Evolutionary conservation across 2,797 vertebrate species (phyloP).

Genomic region (Falco concolor): DNA sequence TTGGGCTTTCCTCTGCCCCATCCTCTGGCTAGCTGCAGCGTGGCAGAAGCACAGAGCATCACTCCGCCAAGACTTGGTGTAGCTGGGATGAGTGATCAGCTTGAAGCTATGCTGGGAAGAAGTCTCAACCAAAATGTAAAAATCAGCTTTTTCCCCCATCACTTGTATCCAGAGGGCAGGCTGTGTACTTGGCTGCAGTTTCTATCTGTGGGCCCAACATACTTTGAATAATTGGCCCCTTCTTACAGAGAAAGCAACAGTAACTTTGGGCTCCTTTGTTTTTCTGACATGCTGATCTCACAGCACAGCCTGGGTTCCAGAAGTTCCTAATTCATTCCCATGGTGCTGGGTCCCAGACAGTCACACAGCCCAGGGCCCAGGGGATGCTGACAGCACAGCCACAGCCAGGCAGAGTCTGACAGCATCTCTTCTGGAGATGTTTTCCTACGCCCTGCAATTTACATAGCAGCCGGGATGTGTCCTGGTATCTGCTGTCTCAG

Average conservation of each 20-base stretch:
- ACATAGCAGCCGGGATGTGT: neutral
- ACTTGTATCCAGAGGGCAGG: neutral
- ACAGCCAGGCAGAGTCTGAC: accelerated
- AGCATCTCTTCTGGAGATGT: neutral
- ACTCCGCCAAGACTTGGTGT: accelerated
- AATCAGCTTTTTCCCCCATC: neutral
- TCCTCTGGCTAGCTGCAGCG: neutral
- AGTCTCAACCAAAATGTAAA: neutral
- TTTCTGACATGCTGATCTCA: neutral
- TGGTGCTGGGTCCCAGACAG: neutral
- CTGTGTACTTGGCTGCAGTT: neutral
- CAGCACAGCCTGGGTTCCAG: neutral
- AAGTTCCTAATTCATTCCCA: neutral
- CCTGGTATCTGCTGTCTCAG: neutral
- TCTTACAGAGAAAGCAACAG: neutral
- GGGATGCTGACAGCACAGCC: neutral
- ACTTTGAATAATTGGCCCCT: neutral
- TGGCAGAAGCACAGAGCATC: neutral
- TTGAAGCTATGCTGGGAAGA: neutral
- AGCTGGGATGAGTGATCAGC: neutral
- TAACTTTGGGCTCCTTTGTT: neutral
- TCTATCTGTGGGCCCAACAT: neutral
- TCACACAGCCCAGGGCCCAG: neutral
- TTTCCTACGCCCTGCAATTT: neutral
- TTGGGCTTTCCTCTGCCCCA: neutral